Conservation (phyloP, 2,113 vertebrate genomes). For the Passer domesticus region DNA sequence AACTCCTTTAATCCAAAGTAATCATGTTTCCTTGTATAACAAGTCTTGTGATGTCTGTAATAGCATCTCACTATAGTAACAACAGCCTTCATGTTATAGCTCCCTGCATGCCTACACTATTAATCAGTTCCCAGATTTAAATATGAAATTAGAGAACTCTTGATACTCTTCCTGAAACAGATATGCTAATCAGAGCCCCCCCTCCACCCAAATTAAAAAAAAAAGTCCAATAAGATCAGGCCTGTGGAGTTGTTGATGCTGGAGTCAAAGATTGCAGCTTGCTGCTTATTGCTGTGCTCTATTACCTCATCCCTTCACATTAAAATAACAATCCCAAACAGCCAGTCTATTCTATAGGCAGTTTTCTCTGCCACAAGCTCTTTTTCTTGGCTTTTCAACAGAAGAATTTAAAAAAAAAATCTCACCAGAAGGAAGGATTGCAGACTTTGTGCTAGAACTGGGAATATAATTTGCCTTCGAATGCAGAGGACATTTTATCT, state of each 20-base stretch:
- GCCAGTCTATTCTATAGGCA: not conserved
- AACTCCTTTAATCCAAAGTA: constrained; percentile 54
- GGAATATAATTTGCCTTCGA: not conserved
- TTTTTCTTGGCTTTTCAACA: not conserved
- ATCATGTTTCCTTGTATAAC: constrained; percentile 63
- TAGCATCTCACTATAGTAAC: constrained; percentile 43
- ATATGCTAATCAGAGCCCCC: constrained; percentile 21
- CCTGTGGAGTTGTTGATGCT: not conserved
- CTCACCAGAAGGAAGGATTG: not conserved
- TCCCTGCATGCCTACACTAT: constrained; percentile 56
- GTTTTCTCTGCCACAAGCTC: not conserved
- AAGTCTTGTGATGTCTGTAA: constrained; percentile 66
- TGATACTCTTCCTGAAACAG: constrained; percentile 55
- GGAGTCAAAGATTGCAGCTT: not conserved
- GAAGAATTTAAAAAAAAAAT: not conserved
- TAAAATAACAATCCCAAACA: not conserved
- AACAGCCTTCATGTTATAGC: not conserved
- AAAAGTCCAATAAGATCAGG: not conserved
- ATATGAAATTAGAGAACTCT: constrained; percentile 39
- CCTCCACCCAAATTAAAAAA: too few relatives aligned
- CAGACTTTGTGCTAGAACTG: not conserved
- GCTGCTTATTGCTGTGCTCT: not conserved
- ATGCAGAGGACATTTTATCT: not conserved
- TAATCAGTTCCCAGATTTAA: constrained; percentile 66
- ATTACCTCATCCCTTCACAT: not conserved